A percentile compares a stretch with the other conserved stretches of the same genome.
These are phyloP conservation scores for Pempheris klunzingeri DNA, from an alignment of 2,797 vertebrate genomes.

Conservation along the genomic window DNA sequence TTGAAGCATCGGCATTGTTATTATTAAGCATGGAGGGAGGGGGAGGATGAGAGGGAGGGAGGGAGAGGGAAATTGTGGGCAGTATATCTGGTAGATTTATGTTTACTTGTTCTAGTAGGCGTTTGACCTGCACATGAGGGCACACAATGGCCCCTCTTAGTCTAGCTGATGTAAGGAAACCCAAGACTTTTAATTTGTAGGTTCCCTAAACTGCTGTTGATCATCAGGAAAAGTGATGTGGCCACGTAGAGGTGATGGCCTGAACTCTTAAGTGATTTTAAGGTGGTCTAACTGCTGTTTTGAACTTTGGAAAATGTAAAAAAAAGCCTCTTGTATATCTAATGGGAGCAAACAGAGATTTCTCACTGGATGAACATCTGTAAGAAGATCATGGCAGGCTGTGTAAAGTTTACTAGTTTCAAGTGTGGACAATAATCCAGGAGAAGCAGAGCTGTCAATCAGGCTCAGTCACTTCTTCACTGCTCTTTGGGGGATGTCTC, in stretches of 20 bases:
- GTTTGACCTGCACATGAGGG: constrained; percentile 43
- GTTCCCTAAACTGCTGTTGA: constrained; percentile 23
- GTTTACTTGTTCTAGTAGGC: constrained; percentile 28
- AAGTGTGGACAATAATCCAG: background rate
- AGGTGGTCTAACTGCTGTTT: background rate
- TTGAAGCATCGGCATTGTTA: constrained; percentile 36
- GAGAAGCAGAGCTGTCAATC: background rate
- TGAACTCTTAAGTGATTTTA: background rate
- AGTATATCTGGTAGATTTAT: constrained; percentile 58
- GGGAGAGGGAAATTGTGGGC: background rate
- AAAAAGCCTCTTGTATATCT: background rate
- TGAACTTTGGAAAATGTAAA: background rate
- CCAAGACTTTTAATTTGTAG: background rate
- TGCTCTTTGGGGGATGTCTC: background rate
- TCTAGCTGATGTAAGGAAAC: constrained; percentile 30
- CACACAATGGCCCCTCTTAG: constrained; percentile 38
- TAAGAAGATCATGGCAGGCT: background rate
- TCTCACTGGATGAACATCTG: background rate
- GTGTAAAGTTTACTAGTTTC: background rate
- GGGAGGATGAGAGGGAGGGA: background rate
- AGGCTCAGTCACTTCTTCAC: background rate
- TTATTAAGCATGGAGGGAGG: constrained; percentile 7
- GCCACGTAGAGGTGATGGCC: background rate
- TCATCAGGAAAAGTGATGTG: constrained; percentile 24
- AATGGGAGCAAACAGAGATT: background rate